Conservation (phyloP, 2,113 vertebrate species). For the Gobio gobio region DNA sequence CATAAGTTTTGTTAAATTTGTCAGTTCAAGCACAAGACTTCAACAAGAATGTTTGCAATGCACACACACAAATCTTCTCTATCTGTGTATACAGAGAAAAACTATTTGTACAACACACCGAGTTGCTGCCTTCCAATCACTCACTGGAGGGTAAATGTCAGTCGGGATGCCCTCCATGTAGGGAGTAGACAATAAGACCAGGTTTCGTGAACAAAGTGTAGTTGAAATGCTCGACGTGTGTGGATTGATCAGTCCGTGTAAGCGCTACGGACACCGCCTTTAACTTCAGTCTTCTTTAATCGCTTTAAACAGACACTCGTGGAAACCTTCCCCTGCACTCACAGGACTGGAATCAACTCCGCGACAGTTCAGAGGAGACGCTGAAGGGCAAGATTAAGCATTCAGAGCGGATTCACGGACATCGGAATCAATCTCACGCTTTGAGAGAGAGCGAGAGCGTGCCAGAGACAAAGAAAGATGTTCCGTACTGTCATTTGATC, state of each 20-base stretch:
- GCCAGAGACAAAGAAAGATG: slow-evolving; percentile 21
- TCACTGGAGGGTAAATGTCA: neutral
- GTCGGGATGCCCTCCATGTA: neutral
- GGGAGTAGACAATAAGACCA: neutral
- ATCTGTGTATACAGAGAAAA: too few relatives aligned
- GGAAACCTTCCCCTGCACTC: neutral
- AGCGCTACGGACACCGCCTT: neutral
- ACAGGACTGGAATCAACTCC: slow-evolving; percentile 6
- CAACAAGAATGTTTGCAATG: too few relatives aligned
- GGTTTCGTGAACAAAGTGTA: neutral
- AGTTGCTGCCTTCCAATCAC: neutral
- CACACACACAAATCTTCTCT: too few relatives aligned
- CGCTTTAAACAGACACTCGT: slow-evolving; percentile 16
- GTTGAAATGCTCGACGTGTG: neutral
- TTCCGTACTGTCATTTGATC: slow-evolving; percentile 69
- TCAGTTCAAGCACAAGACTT: too few relatives aligned
- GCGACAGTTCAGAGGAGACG: slow-evolving; percentile 38
- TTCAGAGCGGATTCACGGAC: slow-evolving; percentile 58
- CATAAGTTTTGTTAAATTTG: too few relatives aligned
- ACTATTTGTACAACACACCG: neutral
- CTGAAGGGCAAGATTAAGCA: slow-evolving; percentile 62
- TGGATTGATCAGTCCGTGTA: neutral
- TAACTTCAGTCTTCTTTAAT: slow-evolving; percentile 14
- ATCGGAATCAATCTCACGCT: slow-evolving; percentile 72
- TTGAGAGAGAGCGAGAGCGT: slow-evolving; percentile 34